Percentiles rank a stretch among this genome's conserved stretches.
These are phyloP conservation scores for Leptinotarsa peninsularis DNA, from an alignment of 2,888 invertebrate species.

Conservation along the genomic window DNA sequence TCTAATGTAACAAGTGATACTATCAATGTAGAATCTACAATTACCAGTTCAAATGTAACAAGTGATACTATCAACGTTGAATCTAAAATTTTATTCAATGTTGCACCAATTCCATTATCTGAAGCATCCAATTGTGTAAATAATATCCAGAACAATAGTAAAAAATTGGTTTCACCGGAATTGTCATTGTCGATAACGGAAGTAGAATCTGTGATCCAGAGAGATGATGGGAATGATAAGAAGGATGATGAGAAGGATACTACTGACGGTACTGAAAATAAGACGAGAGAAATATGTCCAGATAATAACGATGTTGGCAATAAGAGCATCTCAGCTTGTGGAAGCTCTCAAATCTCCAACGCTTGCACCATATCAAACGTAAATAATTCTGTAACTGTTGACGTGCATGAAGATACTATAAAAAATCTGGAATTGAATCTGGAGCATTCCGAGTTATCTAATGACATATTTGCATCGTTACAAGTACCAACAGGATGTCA, in stretches of 20 bases:
- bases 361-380: not conserved
- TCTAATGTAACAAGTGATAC: not conserved
- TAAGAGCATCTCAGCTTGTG: not conserved
- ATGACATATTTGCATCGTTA: conserved; percentile 71
- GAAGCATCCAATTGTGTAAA: conserved; percentile 5
- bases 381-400: conserved; percentile 14
- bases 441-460: conserved; percentile 69
- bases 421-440: conserved; percentile 55
- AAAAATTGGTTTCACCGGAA: not conserved
- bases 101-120: not conserved
- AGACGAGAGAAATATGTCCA: not conserved
- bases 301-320: not conserved
- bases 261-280: not conserved
- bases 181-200: not conserved
- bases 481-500: conserved; percentile 70
- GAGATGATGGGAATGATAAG: not conserved
- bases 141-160: not conserved
- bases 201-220: not conserved
- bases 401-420: conserved; percentile 33
- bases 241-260: not conserved
- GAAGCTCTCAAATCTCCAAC: not conserved
- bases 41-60: not conserved
- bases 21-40: not conserved
- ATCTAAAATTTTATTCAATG: too few relatives aligned
- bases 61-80: not conserved